Base-by-base conservation (phyloP, 2,113 vertebrate genomes). In the Etheostoma spectabile region DNA sequence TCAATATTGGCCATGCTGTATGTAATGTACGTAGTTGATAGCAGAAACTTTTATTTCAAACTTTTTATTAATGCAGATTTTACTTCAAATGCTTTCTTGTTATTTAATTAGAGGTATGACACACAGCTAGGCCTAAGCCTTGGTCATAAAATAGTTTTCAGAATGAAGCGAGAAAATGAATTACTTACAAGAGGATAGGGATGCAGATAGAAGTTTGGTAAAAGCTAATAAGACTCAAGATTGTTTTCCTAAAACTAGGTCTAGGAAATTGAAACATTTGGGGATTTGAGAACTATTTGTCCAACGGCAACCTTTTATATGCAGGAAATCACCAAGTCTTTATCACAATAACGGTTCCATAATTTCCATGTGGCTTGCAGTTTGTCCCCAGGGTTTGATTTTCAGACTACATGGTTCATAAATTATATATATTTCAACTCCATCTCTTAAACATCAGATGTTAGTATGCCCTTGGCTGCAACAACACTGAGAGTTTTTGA, bases 401-500 rank as follows among this genome's bases (percentile, higher is more conserved):
- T 52, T 51, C 2, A 24, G 12, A 65, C 19, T 45, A 49, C 22
- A 52, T 8, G 21, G 42, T 3, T 52, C 48, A 46, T 35, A 22
- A 55, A 64, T 64, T 16, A 56, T 8, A 61, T 12, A 52, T 3
- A 61, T 30, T 83, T 70, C 6, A 15, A 42, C 6, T 46, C 35
- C 49, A 22, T 22, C 38, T 67, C 48, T 60, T 45, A 63, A 74
- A 71, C 51, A 67, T 63, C 21, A 72, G 56, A 64, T 64, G 6
- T 16, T 33, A 65, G 8, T 42, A 48, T 11, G 62, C 51, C 74
- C 64, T 79, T 78, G 60, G 66, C 33, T 75, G 52, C 27, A 45
- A 57, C 35, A 60, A 74, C 22, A 35, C 59, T 49, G 24, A 74
- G 11, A 42, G 19, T 14, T 33, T 70, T 45, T 52, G 1, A 38